These are phyloP conservation scores for Drosophila setifemur DNA, from an alignment of 1,140 invertebrate species.

Conservation along the genomic window DNA sequence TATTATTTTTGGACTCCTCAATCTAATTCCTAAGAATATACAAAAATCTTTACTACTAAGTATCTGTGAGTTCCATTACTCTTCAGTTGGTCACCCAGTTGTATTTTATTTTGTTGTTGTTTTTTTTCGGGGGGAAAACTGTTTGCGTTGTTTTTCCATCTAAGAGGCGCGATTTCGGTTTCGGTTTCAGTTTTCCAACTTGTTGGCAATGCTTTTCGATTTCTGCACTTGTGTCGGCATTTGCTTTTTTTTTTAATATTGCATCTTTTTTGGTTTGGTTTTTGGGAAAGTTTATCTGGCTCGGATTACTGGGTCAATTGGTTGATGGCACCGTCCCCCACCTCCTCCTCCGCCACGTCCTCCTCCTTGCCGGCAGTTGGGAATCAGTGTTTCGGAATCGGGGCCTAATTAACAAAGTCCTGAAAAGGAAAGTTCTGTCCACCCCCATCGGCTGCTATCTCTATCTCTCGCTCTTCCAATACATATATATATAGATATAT, in stretches of 20 bases:
- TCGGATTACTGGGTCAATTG: conserved; percentile 61
- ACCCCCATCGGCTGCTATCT: background rate
- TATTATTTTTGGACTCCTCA: too few relatives aligned
- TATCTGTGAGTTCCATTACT: background rate
- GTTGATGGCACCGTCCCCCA: too few relatives aligned
- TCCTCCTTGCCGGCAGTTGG: too few relatives aligned
- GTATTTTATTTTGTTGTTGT: background rate
- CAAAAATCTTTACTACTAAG: too few relatives aligned
- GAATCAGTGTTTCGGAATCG: conserved; percentile 30
- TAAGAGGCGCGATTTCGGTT: conserved; percentile 7
- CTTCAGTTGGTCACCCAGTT: too few relatives aligned
- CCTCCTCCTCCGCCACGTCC: too few relatives aligned
- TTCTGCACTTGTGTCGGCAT: conserved; percentile 25
- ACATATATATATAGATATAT: background rate
- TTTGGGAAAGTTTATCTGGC: conserved; percentile 55
- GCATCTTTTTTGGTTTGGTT: background rate
- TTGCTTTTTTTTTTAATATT: conserved; percentile 57
- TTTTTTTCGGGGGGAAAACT: background rate
- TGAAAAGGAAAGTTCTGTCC: conserved; percentile 31
- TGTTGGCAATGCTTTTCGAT: conserved; percentile 68
- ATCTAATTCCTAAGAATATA: too few relatives aligned
- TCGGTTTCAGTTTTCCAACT: conserved; percentile 44
- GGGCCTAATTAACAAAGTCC: conserved; percentile 74
- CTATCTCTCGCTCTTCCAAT: background rate
- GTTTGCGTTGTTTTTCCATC: background rate